A percentile compares a stretch with the other conserved stretches of the same genome.
These are phyloP conservation scores for Nephrotoma flavescens DNA, from an alignment of 2,888 invertebrate genomes.

Conservation along the genomic window DNA sequence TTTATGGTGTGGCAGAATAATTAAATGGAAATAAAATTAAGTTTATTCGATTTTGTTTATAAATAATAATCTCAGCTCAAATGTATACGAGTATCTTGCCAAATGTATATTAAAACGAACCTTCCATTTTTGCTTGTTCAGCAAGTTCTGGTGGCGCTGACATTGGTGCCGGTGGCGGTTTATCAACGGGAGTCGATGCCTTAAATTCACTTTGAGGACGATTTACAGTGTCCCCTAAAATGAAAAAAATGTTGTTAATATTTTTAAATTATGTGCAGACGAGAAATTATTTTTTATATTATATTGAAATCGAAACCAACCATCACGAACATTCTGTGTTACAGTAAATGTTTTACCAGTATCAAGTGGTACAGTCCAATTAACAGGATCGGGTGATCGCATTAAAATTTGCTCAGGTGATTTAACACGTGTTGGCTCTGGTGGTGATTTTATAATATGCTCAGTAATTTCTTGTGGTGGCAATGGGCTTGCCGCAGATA, in stretches of 20 bases:
- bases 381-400: slow-evolving; percentile 86
- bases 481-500: slow-evolving; percentile 29
- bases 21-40: not conserved
- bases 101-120: slow-evolving; percentile 15
- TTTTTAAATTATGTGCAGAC: not conserved
- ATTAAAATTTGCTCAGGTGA: slow-evolving; percentile 86
- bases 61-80: not conserved
- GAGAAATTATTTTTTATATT: slow-evolving; percentile 5
- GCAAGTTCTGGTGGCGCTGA: slow-evolving; percentile 51
- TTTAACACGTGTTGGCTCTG: slow-evolving; percentile 84
- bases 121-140: slow-evolving; percentile 42
- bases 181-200: slow-evolving; percentile 51
- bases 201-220: slow-evolving; percentile 82
- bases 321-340: slow-evolving; percentile 77
- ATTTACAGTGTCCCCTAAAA: slow-evolving; percentile 61
- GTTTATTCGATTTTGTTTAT: not conserved
- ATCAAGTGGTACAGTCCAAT: slow-evolving; percentile 89
- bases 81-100: not conserved
- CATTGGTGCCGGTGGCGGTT: slow-evolving; percentile 47
- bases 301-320: slow-evolving; percentile 24
- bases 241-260: not conserved
- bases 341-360: slow-evolving; percentile 88
- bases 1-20: not conserved
- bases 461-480: slow-evolving; percentile 33
- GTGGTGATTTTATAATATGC: slow-evolving; percentile 79